Evolutionary conservation across 2,888 invertebrate species (phyloP), one percentile per base, ranked within the genome.

Genomic region (Itoplectis maculator): DNA sequence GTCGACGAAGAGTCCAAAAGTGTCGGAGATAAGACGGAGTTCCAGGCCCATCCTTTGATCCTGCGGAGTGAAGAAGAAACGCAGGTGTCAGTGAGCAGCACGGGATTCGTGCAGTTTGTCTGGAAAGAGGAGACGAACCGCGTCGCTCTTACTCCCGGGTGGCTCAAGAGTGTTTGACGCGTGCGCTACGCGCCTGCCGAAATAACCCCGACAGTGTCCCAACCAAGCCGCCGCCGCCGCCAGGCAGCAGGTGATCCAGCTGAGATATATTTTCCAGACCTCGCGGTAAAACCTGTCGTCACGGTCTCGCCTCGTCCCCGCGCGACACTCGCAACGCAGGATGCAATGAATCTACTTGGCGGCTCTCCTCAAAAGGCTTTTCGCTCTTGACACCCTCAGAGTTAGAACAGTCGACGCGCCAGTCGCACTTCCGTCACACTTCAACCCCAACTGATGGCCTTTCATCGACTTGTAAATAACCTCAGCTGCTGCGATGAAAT

Each of bases 191-290:
- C 47, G 76, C 61, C 51, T 23, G 37, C 69, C 69, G 51, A 70
- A 69, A 77, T 69, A 45, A 63, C 29, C 20, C 42, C 11, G 51
- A 18, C 8, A 15, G 11, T 20, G 23, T 63, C 20, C 29, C 47
- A 18, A 47, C n/a, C n/a, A n/a, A n/a, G n/a, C n/a, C n/a, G n/a
- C n/a, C n/a, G n/a, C n/a, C n/a, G 47, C n/a, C 56, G 42, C 18
- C 29, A 51, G 51, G 49, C 37, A 37, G 56, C 75, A 75, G 70
- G 65, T 70, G 54, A 75, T 56, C 40, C 63, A 29, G 56, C 70
- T 23, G 47, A 70, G 69, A 75, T 75, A 75, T 75, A 75, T 70
- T 80, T 75, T 70, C 49, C 49, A 65, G 65, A 65, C 63, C 56
- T 63, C 40, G 45, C 9, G 80, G n/a, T n/a, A n/a, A 29, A 76